These are phyloP conservation scores for Cyprinella venusta DNA, from an alignment of 2,797 vertebrate genomes.

Conservation along the genomic window DNA sequence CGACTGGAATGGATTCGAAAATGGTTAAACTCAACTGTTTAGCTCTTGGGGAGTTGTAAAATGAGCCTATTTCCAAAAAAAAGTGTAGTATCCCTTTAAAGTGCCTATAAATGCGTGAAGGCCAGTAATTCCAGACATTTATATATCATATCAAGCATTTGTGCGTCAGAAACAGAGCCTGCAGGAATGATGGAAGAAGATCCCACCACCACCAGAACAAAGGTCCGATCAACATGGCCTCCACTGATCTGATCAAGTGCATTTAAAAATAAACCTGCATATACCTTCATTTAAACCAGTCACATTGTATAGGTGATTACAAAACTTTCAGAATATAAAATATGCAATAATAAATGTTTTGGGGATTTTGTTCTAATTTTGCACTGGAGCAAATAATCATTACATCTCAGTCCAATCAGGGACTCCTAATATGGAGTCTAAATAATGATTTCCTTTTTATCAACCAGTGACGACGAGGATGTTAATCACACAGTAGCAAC, in stretches of 20 bases:
- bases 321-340: conserved; percentile 29
- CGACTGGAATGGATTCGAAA: too few relatives aligned
- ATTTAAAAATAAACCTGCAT: conserved; percentile 56
- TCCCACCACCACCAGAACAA: neutral
- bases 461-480: neutral
- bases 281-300: conserved; percentile 45
- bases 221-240: conserved; percentile 40
- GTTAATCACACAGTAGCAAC: conserved; percentile 20
- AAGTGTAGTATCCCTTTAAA: too few relatives aligned
- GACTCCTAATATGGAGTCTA: neutral
- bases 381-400: neutral
- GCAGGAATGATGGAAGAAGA: neutral
- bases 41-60: too few relatives aligned
- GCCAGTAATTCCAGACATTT: too few relatives aligned
- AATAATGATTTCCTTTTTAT: neutral
- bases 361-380: neutral
- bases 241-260: conserved; percentile 69
- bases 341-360: conserved; percentile 44
- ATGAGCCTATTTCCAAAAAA: too few relatives aligned
- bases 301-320: conserved; percentile 44
- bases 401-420: neutral
- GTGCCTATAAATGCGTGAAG: neutral
- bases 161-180: neutral
- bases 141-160: neutral
- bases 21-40: too few relatives aligned